A percentile compares a stretch with the other conserved stretches of the same genome.
Conservation (phyloP, 2,888 invertebrate genomes). For the Bugulina stolonifera region DNA sequence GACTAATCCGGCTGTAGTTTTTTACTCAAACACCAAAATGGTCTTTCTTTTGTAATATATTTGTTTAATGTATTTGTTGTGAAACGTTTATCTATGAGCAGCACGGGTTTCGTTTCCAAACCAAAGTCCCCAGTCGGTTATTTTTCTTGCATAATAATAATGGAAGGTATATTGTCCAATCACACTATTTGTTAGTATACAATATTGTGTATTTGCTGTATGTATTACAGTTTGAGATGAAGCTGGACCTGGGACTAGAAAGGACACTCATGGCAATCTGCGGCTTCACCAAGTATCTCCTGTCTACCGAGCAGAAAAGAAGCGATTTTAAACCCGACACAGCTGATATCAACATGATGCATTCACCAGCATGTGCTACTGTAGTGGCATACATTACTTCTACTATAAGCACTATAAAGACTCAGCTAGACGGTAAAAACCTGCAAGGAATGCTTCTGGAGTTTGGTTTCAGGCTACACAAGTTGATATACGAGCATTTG, state of each 20-base stretch:
- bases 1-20: too few species aligned
- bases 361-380: slow-evolving; percentile 43
- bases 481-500: slow-evolving; percentile 88
- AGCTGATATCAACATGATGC: slow-evolving; percentile 32
- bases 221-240: slow-evolving; percentile 65
- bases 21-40: too few species aligned
- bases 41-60: too few species aligned
- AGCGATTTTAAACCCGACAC: slow-evolving; percentile 70
- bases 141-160: too few species aligned
- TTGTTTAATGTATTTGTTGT: too few species aligned
- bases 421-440: slow-evolving; percentile 85
- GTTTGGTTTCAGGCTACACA: slow-evolving; percentile 83
- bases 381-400: slow-evolving; percentile 47
- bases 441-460: slow-evolving; percentile 78
- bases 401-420: slow-evolving; percentile 70
- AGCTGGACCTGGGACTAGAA: slow-evolving; percentile 67
- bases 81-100: too few species aligned
- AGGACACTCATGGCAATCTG: slow-evolving; percentile 77
- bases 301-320: slow-evolving; percentile 89
- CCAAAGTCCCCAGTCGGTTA: too few species aligned
- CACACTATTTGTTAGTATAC: too few species aligned
- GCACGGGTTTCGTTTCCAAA: too few species aligned
- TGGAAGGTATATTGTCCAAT: too few species aligned
- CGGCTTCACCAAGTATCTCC: slow-evolving; percentile 81
- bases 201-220: too few species aligned